Evolutionary conservation across 2,113 vertebrate genomes (phyloP).

Genomic region (Solea solea): DNA sequence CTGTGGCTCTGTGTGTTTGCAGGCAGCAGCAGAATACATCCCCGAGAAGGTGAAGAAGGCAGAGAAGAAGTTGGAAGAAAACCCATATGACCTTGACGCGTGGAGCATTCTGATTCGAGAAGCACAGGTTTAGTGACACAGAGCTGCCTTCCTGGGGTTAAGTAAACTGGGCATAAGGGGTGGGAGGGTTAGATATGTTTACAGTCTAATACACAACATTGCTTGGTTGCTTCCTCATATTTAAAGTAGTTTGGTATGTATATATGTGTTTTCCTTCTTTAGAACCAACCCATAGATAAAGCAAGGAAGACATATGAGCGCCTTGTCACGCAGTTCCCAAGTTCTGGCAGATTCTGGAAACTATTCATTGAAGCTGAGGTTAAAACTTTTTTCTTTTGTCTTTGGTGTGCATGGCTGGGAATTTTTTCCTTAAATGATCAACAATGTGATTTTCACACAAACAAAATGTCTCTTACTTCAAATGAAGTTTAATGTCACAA

Average conservation of each 20-base stretch:
- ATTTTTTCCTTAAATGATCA: slow-evolving; percentile 76
- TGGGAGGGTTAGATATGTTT: slow-evolving; percentile 11
- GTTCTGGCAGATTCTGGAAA: slow-evolving; percentile 99
- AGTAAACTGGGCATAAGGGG: slow-evolving; percentile 57
- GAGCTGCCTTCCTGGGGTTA: slow-evolving; percentile 95
- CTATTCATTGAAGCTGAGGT: slow-evolving; percentile 99
- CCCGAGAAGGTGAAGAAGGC: slow-evolving; percentile 99
- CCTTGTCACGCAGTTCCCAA: slow-evolving; percentile 99
- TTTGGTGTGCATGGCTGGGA: slow-evolving; percentile 78
- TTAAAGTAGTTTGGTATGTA: slow-evolving; percentile 87
- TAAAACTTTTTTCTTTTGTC: slow-evolving; percentile 84
- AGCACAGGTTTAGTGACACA: slow-evolving; percentile 99
- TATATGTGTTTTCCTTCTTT: slow-evolving; percentile 93
- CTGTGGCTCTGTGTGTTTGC: slow-evolving; percentile 45
- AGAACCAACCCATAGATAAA: slow-evolving; percentile 99
- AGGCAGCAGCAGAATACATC: slow-evolving; percentile 95
- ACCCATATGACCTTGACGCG: slow-evolving; percentile 99
- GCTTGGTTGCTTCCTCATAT: slow-evolving; percentile 26
- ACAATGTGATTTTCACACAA: slow-evolving; percentile 88
- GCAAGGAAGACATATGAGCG: slow-evolving; percentile 99
- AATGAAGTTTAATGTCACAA: slow-evolving; percentile 69
- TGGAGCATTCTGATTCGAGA: slow-evolving; percentile 99
- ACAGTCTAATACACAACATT: slow-evolving; percentile 31
- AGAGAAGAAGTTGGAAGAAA: slow-evolving; percentile 99
- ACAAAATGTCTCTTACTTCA: slow-evolving; percentile 51